phyloP scores from a whole-genome alignment of 53 echinoderm and acorn worm species.

The Arbacia lixula region DNA sequence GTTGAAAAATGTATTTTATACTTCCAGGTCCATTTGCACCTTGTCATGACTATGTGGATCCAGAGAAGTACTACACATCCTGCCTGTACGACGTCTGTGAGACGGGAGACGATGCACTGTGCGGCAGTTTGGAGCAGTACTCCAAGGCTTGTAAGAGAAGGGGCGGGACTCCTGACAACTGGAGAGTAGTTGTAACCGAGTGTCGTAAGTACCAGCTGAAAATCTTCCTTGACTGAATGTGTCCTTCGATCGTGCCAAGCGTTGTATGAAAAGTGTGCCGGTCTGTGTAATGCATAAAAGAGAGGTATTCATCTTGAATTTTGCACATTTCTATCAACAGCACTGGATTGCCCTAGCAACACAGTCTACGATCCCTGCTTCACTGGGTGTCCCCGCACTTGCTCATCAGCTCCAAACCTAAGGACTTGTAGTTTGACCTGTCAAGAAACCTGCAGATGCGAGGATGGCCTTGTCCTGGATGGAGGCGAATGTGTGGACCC shows the following conservation, averaged over 20 bases:
- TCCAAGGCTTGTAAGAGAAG: conserved; percentile 64
- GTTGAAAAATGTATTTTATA: too few relatives aligned
- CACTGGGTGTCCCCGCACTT: conserved; percentile 70
- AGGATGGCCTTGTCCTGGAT: conserved; percentile 49
- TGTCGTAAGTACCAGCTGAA: conserved; percentile 98
- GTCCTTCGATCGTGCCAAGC: too few relatives aligned
- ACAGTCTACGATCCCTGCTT: conserved; percentile 72
- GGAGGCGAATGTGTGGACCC: conserved; percentile 53
- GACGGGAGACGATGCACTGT: conserved; percentile 71
- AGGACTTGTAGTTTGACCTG: conserved; percentile 62
- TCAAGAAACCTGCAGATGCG: conserved; percentile 66
- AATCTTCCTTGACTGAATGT: too few relatives aligned
- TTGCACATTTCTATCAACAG: too few relatives aligned
- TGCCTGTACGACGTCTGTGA: conserved; percentile 87
- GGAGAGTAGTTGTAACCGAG: conserved; percentile 63
- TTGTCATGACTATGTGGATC: conserved; percentile 77
- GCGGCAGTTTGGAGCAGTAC: conserved; percentile 76
- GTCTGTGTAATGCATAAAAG: too few relatives aligned
- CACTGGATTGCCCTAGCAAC: conserved; percentile 61
- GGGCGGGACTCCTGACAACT: conserved; percentile 70
- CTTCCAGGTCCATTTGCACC: conserved; percentile 71
- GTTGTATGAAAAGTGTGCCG: too few relatives aligned
- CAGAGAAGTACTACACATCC: conserved; percentile 63
- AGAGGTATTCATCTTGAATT: too few relatives aligned
- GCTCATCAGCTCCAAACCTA: conserved; percentile 15